phyloP scores from a whole-genome alignment of 2,888 invertebrate genomes.

The Branchellion lobata region DNA sequence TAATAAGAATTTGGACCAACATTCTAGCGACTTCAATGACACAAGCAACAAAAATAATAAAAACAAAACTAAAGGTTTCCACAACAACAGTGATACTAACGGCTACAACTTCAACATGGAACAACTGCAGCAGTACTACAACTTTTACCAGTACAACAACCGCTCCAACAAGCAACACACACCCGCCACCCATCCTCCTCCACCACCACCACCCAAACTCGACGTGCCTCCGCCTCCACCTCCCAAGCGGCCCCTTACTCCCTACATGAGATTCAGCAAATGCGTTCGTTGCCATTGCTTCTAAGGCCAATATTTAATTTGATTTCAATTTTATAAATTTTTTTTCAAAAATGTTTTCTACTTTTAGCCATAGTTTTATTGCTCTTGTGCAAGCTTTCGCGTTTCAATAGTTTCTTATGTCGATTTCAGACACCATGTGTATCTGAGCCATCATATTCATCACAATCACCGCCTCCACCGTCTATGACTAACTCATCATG shows the following conservation, averaged over 20 bases:
- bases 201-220: not conserved
- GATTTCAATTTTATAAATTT: not conserved
- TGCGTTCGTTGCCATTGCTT: conserved; percentile 49
- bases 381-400: not conserved
- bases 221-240: conserved; percentile 47
- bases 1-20: not conserved
- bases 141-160: not conserved
- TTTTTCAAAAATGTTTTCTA: not conserved
- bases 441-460: too few relatives aligned
- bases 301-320: not conserved
- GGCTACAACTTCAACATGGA: conserved; percentile 1
- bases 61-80: too few relatives aligned
- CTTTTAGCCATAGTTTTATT: too few relatives aligned
- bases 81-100: too few relatives aligned
- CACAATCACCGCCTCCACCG: too few relatives aligned
- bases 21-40: not conserved
- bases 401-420: too few relatives aligned
- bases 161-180: not conserved
- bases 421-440: too few relatives aligned
- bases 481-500: too few relatives aligned
- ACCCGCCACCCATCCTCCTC: not conserved
- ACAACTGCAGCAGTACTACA: not conserved
- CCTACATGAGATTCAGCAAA: conserved; percentile 54
- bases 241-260: conserved; percentile 53
- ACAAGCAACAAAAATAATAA: not conserved